Evolutionary conservation across 2,113 vertebrate species (phyloP), one percentile per base, ranked within the genome.

Genomic region (Chaetops frenatus): DNA sequence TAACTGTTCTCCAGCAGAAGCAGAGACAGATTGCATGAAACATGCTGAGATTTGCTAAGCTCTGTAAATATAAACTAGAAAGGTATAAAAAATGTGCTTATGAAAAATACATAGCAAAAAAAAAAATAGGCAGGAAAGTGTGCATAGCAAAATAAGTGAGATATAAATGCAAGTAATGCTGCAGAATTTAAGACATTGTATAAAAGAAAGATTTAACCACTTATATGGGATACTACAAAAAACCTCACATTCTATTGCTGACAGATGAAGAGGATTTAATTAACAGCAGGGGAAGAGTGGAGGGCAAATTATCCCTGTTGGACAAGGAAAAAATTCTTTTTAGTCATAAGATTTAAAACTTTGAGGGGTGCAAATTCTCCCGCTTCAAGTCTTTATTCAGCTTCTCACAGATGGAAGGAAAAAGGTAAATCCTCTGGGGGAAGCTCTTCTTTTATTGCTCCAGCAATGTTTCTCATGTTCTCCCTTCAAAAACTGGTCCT

Each of bases 211-310:
- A 92, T 88, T 86, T 72, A 78, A 81, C 77, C 38, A 54, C 78
- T 70, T 85, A 42, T 66, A 31, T 36, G 17, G n/a, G 45, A 86
- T 50, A 72, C 69, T 57, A 65, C 69, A 48, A 92, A 91, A 92
- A 96, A 65, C 23, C 35, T 78, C 76, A 67, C 62, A 67, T 71
- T 83, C 44, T 67, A 29, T 76, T 92, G 57, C 44, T 45, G 62
- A 65, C 84, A 93, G 62, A 72, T 80, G 90, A 96, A 94, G 90
- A 67, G 45, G 85, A 95, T 79, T 96, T 87, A 80, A 88, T 82
- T 92, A 83, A 61, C 35, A 80, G 42, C 29, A 58, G 12, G 12
- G 65, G 20, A 85, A 95, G 47, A 90, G 38, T 40, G 17, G 33
- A 90, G 13, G 45, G 42, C 73, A 93, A 80, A 88, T 44, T 77